Evolutionary conservation across 2,888 invertebrate genomes (phyloP).

Genomic region (Lasius fuliginosus): DNA sequence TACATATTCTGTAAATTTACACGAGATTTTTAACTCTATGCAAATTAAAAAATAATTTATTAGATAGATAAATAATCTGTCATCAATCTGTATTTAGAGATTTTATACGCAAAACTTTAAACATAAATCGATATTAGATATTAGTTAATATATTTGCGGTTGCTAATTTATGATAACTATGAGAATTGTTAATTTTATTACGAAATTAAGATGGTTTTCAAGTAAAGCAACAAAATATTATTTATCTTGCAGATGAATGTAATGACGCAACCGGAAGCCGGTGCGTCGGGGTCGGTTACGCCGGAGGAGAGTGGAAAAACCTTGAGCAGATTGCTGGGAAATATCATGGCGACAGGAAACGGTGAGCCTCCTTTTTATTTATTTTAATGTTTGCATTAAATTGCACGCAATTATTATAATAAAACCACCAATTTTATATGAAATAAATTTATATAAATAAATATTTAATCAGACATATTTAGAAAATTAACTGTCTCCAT

Average conservation of each 20-base stretch:
- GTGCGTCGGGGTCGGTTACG: slow-evolving; percentile 88
- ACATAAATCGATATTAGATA: not conserved
- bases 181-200: not conserved
- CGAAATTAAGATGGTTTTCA: not conserved
- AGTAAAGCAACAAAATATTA: not conserved
- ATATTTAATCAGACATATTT: not conserved
- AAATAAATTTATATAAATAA: not conserved
- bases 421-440: not conserved
- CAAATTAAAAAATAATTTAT: not conserved
- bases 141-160: not conserved
- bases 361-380: slow-evolving; percentile 87
- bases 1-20: not conserved
- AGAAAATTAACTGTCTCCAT: not conserved
- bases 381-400: not conserved
- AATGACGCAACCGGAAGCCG: slow-evolving; percentile 91
- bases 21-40: not conserved
- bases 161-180: not conserved
- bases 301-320: slow-evolving; percentile 90
- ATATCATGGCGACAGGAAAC: slow-evolving; percentile 93
- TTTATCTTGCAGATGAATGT: slow-evolving; percentile 89
- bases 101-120: not conserved
- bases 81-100: not conserved
- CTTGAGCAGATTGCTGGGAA: slow-evolving; percentile 91
- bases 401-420: slow-evolving; percentile 11
- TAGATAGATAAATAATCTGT: not conserved